A percentile compares a stretch with the other conserved stretches of the same genome.
These are phyloP conservation scores for Notechis scutatus DNA, from an alignment of 2,113 vertebrate species.

Conservation along the genomic window DNA sequence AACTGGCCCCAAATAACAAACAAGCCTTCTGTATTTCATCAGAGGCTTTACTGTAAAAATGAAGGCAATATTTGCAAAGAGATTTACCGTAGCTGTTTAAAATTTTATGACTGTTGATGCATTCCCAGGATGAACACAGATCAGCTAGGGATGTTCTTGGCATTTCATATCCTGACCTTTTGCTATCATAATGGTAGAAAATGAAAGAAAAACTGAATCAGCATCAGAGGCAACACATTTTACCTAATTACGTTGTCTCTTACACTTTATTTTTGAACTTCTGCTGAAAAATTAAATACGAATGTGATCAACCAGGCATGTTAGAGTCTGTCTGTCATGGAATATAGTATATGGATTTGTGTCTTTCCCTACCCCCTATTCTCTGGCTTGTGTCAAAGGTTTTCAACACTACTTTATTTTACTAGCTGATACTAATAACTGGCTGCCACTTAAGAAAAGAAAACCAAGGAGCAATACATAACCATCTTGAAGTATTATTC, in stretches of 20 bases:
- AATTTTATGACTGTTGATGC: conserved; percentile 49
- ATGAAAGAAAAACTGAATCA: conserved; percentile 45
- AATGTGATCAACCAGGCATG: conserved; percentile 38
- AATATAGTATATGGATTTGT: conserved; percentile 41
- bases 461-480: background rate
- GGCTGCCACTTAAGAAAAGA: background rate
- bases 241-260: conserved; percentile 25
- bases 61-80: conserved; percentile 24
- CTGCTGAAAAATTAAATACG: conserved; percentile 46
- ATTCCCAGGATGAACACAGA: conserved; percentile 37
- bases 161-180: conserved; percentile 48
- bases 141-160: conserved; percentile 38
- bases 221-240: conserved; percentile 32
- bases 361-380: background rate
- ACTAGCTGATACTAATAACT: background rate
- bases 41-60: conserved; percentile 36
- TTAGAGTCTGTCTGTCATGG: conserved; percentile 28
- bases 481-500: background rate
- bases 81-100: conserved; percentile 54
- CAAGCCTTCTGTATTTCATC: conserved; percentile 25
- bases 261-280: conserved; percentile 52
- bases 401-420: conserved; percentile 29
- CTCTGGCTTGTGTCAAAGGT: background rate
- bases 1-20: background rate
- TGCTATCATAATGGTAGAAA: conserved; percentile 45